Evolutionary conservation across 2,113 vertebrate genomes (phyloP).

Genomic region (Peromyscus polionotus): DNA sequence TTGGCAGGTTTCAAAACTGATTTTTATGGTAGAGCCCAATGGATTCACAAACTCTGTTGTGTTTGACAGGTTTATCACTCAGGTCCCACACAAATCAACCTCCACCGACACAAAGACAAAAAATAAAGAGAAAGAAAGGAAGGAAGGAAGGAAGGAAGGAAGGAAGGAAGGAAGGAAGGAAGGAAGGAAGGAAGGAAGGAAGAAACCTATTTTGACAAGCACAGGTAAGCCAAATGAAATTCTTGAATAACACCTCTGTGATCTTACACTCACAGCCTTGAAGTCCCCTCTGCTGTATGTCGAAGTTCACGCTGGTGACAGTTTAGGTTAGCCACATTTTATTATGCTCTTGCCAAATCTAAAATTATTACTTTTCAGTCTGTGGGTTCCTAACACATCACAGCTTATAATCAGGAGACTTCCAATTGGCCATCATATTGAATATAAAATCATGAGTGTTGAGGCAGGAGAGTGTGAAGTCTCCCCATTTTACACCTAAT

Average conservation of each 20-base stretch:
- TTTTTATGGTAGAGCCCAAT: slow-evolving; percentile 45
- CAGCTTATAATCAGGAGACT: not conserved
- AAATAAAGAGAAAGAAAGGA: not conserved
- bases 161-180: not conserved
- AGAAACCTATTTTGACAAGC: not conserved
- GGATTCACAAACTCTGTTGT: slow-evolving; percentile 45
- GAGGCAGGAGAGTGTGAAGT: not conserved
- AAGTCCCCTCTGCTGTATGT: not conserved
- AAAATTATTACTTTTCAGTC: slow-evolving; percentile 53
- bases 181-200: not conserved
- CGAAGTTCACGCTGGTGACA: not conserved
- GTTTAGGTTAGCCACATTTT: slow-evolving; percentile 2
- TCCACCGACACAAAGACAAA: not conserved
- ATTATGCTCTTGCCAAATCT: slow-evolving; percentile 2
- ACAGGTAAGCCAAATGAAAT: slow-evolving; percentile 15
- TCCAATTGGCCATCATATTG: not conserved
- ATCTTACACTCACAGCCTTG: not conserved
- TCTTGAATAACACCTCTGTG: not conserved
- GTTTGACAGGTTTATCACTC: slow-evolving; percentile 59
- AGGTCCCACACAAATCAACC: slow-evolving; percentile 25
- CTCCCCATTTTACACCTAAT: slow-evolving; percentile 65
- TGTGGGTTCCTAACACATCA: not conserved
- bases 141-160: not conserved
- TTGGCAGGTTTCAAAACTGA: slow-evolving; percentile 62
- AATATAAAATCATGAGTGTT: slow-evolving; percentile 34